Conservation (phyloP, 2,888 invertebrate genomes). For the Himalopsyche japonica region DNA sequence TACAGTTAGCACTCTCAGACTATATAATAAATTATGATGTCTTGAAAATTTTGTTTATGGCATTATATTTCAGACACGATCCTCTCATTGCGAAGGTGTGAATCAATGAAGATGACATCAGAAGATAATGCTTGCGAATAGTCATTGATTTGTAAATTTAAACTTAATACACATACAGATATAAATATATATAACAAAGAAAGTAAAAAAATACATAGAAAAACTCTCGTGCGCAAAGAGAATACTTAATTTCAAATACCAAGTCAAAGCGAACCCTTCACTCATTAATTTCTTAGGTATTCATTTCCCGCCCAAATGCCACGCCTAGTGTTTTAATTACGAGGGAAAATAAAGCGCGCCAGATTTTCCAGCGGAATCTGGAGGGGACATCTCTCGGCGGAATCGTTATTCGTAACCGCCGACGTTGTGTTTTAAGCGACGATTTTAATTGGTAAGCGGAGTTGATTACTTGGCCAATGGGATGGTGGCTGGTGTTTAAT, state of each 20-base stretch:
- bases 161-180: too few relatives aligned
- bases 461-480: constrained; percentile 24
- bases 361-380: constrained; percentile 21
- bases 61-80: too few relatives aligned
- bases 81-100: too few relatives aligned
- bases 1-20: too few relatives aligned
- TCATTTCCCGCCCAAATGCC: constrained; percentile 4
- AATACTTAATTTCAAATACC: neutral
- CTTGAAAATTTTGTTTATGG: too few relatives aligned
- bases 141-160: too few relatives aligned
- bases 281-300: neutral
- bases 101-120: too few relatives aligned
- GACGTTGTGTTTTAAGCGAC: constrained; percentile 15
- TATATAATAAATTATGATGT: too few relatives aligned
- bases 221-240: neutral
- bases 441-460: constrained; percentile 31
- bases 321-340: constrained; percentile 28
- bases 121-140: too few relatives aligned
- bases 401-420: neutral
- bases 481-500: constrained; percentile 9
- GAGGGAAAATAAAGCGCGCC: constrained; percentile 16
- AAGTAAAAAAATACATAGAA: too few relatives aligned
- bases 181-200: too few relatives aligned
- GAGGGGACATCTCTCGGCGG: neutral
- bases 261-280: constrained; percentile 5